Evolutionary conservation across 2,797 vertebrate genomes (phyloP), one percentile per base, ranked within the genome.

Genomic region (Sebastolobus altivelis): DNA sequence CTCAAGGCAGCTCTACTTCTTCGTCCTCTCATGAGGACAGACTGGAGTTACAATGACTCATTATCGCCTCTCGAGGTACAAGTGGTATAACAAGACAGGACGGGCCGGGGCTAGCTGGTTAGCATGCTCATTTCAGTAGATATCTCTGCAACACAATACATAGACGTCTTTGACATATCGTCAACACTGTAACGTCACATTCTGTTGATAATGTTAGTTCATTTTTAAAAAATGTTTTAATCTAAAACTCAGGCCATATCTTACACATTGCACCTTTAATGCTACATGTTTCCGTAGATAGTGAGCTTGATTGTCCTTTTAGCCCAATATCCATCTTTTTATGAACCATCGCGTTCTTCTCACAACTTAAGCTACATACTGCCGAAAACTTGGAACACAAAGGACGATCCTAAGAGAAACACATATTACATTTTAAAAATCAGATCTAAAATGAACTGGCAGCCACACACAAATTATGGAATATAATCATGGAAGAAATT

Each of bases 251-350:
- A 46, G 16, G 43, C 43, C 43, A 46, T 46, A 46, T 46, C 8
- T 52, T 52, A 52, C 49, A 52, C 49, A n/a, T 52, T n/a, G 20
- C 49, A 52, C 8, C 25, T 65, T 65, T 29, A 65, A 79, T 66
- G 29, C 35, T 43, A 14, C 18, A 43, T n/a, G 5, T 66, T 56
- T 85, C 37, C 10, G 1, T 4, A 49, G 6, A 62, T 37, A n/a
- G 13, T 3, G 3, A 13, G 8, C 38, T 52, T 61, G 37, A 62
- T 40, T 18, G 43, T 33, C 55, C 8, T 11, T 65, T 37, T 0
- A 35, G n/a, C 7, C 2, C 11, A 54, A 49, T 35, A 22, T 46
- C 38, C 3, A 6, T 72, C 37, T 40, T 49, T 66, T 49, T 29
- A 49, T 18, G 18, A 20, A 49, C 16, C 46, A 49, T 49, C 1